phyloP scores from a whole-genome alignment of 2,797 vertebrate genomes.

The Brotula barbata region DNA sequence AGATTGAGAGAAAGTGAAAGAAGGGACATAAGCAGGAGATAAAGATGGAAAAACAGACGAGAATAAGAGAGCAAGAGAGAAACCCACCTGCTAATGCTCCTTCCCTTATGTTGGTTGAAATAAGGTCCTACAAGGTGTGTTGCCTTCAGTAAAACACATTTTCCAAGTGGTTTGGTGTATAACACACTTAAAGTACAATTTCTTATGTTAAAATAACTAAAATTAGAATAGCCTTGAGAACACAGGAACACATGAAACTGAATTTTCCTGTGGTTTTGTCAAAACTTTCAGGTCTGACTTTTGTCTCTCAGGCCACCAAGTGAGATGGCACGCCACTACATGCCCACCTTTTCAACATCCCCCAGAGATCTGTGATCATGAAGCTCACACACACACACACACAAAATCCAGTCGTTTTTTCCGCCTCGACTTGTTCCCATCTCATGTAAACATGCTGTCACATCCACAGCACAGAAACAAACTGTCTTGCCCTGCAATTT shows the following conservation, averaged over 20 bases:
- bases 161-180: no score
- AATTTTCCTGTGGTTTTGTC: no score
- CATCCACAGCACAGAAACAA: conserved; percentile 23
- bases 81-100: not conserved
- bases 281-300: no score
- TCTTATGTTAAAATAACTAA: no score
- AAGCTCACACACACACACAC: not conserved
- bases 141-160: not conserved
- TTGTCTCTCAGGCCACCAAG: conserved; percentile 38
- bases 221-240: no score
- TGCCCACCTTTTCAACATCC: conserved; percentile 13
- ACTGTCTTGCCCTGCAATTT: conserved; percentile 8
- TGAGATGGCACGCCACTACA: conserved; percentile 15
- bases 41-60: not conserved
- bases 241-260: no score
- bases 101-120: conserved; percentile 23
- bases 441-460: conserved; percentile 17
- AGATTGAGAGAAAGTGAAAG: no score
- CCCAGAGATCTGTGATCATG: conserved; percentile 7
- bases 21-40: no score
- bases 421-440: conserved; percentile 18
- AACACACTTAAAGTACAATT: no score
- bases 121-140: not conserved
- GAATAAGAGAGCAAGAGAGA: no score
- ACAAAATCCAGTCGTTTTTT: conserved; percentile 10